phyloP scores from a whole-genome alignment of 2,797 vertebrate species.

The Chelidonichthys spinosus region DNA sequence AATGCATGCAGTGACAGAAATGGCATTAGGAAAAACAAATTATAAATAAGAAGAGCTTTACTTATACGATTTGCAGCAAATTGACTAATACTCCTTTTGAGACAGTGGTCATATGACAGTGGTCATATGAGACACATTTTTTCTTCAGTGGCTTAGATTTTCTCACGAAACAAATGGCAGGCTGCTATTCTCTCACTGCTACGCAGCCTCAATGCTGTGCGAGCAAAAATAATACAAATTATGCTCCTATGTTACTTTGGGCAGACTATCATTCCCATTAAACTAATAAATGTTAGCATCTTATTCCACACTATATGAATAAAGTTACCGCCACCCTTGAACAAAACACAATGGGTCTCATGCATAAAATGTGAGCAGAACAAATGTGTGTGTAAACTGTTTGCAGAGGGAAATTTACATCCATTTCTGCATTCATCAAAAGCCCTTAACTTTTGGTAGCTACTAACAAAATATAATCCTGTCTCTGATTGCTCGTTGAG shows the following conservation, averaged over 20 bases:
- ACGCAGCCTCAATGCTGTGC: conserved; percentile 35
- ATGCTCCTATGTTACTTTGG: conserved; percentile 59
- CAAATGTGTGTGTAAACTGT: no score
- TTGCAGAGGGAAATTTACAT: no score
- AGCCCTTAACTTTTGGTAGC: no score
- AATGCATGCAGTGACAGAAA: conserved; percentile 15
- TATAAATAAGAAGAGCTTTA: background rate
- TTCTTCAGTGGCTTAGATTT: conserved; percentile 53
- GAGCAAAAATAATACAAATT: conserved; percentile 56
- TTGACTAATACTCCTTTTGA: conserved; percentile 13
- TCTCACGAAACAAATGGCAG: conserved; percentile 38
- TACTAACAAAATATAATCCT: no score
- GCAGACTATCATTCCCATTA: conserved; percentile 74
- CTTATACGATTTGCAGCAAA: conserved; percentile 27
- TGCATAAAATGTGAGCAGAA: no score
- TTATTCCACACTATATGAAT: conserved; percentile 76
- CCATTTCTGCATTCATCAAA: no score
- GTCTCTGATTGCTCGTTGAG: no score
- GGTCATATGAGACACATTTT: conserved; percentile 42
- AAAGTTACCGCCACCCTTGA: conserved; percentile 79
- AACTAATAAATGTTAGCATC: conserved; percentile 77
- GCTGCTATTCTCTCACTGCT: conserved; percentile 24
- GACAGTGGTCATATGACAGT: conserved; percentile 40
- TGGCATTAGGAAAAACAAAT: conserved; percentile 14
- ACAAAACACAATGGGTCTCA: conserved; percentile 59